phyloP scores from a whole-genome alignment of 2,113 vertebrate genomes.

The Petroica traversi region DNA sequence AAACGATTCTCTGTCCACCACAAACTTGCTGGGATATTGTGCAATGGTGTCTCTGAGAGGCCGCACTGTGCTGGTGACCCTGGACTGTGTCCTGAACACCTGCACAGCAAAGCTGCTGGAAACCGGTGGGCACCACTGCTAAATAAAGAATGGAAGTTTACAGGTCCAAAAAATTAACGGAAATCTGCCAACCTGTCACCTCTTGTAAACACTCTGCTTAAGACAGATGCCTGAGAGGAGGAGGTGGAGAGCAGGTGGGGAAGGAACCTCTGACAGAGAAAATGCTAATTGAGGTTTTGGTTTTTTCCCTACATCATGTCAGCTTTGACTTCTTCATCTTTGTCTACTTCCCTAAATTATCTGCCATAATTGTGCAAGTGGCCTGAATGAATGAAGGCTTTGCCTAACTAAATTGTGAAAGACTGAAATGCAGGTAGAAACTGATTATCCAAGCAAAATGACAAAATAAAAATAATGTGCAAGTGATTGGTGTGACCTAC shows the following conservation, averaged over 20 bases:
- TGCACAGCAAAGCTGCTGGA: neutral
- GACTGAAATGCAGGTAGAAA: neutral
- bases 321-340: constrained; percentile 22
- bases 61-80: neutral
- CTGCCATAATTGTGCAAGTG: neutral
- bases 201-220: neutral
- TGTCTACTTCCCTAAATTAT: neutral
- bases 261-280: neutral
- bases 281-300: neutral
- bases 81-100: rapidly evolving
- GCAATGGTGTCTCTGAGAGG: rapidly evolving
- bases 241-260: neutral
- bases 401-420: constrained; percentile 9
- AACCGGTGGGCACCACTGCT: neutral
- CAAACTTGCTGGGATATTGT: rapidly evolving
- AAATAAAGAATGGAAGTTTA: neutral
- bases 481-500: neutral
- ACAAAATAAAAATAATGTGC: neutral
- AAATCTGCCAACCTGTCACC: neutral
- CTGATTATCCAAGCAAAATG: neutral
- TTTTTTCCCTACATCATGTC: neutral
- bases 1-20: neutral
- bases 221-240: neutral
- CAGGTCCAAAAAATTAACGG: neutral
- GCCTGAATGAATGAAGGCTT: neutral